These are phyloP conservation scores for Ctenomys sociabilis DNA, from an alignment of 2,113 vertebrate species.

Conservation along the genomic window DNA sequence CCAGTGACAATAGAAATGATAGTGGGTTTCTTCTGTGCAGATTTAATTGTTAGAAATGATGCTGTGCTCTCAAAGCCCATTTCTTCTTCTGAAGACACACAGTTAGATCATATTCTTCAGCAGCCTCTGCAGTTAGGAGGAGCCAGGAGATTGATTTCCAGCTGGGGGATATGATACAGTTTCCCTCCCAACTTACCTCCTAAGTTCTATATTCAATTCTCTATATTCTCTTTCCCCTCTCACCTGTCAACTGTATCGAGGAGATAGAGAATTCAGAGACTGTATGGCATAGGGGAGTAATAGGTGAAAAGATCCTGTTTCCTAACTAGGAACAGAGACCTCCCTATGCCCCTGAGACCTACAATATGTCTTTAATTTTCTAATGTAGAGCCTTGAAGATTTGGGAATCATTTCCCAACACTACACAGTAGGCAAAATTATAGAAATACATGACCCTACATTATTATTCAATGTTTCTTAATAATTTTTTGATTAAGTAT, in stretches of 20 bases:
- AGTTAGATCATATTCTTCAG: background rate
- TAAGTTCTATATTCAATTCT: no score
- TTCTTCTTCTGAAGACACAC: background rate
- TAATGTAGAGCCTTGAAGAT: no score
- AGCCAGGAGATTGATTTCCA: background rate
- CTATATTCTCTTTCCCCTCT: background rate
- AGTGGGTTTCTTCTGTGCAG: background rate
- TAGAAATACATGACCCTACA: background rate
- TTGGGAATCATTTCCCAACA: background rate
- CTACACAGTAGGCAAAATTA: background rate
- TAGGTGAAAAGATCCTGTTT: background rate
- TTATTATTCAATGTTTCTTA: background rate
- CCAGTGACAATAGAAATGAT: background rate
- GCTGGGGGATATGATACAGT: background rate
- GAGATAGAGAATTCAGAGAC: background rate
- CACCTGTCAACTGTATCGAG: background rate
- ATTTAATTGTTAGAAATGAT: background rate
- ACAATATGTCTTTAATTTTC: background rate
- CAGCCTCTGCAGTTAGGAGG: background rate
- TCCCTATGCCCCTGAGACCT: no score
- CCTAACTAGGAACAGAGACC: background rate
- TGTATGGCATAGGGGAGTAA: background rate
- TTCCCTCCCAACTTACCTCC: background rate
- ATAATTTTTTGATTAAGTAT: slow-evolving; percentile 4
- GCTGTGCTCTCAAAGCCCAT: background rate